A percentile compares a stretch with the other conserved stretches of the same genome.
These are phyloP conservation scores for Unio pictorum DNA, from an alignment of 2,888 invertebrate species.

Conservation along the genomic window DNA sequence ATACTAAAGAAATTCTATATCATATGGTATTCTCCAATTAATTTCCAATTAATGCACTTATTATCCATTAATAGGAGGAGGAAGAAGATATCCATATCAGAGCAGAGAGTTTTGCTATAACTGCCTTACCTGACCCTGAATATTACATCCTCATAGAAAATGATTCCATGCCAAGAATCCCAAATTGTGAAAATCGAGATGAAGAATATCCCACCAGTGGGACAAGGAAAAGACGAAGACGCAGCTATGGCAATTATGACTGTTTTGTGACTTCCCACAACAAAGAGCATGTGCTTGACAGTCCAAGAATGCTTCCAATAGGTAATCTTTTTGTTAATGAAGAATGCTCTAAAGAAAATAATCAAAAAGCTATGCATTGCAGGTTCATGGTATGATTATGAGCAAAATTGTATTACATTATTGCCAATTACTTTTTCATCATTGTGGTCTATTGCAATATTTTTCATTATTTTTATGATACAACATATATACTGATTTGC, in stretches of 20 bases:
- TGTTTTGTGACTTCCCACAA: constrained; percentile 45
- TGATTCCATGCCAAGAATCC: constrained; percentile 10
- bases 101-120: constrained; percentile 51
- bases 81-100: constrained; percentile 57
- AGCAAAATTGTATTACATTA: too few relatives aligned
- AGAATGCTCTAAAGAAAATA: too few relatives aligned
- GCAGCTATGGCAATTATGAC: constrained; percentile 47
- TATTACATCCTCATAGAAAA: constrained; percentile 39
- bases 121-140: constrained; percentile 44
- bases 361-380: too few relatives aligned
- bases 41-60: neutral
- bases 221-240: constrained; percentile 38
- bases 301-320: constrained; percentile 49
- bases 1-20: too few relatives aligned
- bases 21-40: too few relatives aligned
- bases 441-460: too few relatives aligned
- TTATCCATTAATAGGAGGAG: constrained; percentile 40
- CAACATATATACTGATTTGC: too few relatives aligned
- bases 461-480: too few relatives aligned
- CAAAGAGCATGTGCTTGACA: constrained; percentile 41
- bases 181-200: constrained; percentile 1
- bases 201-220: constrained; percentile 11
- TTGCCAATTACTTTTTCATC: too few relatives aligned
- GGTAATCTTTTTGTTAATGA: constrained; percentile 21
- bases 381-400: too few relatives aligned